These are phyloP conservation scores for Caiman crocodilus DNA, from an alignment of 2,797 vertebrate genomes.

Conservation along the genomic window DNA sequence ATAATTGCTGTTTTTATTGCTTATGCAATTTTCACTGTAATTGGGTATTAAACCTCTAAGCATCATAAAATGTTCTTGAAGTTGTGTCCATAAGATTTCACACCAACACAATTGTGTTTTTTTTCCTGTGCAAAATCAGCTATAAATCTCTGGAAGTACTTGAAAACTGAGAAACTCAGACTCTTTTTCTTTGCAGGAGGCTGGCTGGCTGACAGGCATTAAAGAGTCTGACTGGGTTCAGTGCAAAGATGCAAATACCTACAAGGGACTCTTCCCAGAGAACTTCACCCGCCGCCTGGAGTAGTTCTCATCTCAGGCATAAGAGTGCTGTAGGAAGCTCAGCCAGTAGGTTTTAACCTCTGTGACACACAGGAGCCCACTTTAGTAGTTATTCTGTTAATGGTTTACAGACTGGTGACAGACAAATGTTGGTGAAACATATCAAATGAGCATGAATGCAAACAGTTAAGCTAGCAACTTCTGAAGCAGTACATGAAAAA, in stretches of 20 bases:
- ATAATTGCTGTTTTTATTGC: background rate
- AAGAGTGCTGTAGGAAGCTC: slow-evolving; percentile 32
- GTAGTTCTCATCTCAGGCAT: slow-evolving; percentile 70
- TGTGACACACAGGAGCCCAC: slow-evolving; percentile 75
- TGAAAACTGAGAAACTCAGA: slow-evolving; percentile 7
- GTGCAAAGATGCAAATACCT: slow-evolving; percentile 80
- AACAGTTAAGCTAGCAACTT: slow-evolving; percentile 80
- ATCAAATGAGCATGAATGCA: slow-evolving; percentile 74
- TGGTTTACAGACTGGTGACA: slow-evolving; percentile 76
- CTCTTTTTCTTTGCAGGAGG: slow-evolving; percentile 87
- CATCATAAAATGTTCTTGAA: no score
- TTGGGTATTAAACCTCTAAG: no score
- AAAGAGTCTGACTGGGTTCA: slow-evolving; percentile 92
- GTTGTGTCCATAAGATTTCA: no score
- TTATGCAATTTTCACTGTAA: no score
- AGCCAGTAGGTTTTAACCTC: slow-evolving; percentile 73
- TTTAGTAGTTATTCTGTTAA: slow-evolving; percentile 72
- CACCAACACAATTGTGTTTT: no score
- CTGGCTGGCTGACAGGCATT: slow-evolving; percentile 95
- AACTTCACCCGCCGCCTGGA: slow-evolving; percentile 92
- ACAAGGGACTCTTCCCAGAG: slow-evolving; percentile 96
- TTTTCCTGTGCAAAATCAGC: no score
- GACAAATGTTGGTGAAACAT: slow-evolving; percentile 70
- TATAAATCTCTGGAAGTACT: background rate
- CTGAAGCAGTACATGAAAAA: slow-evolving; percentile 76